Conservation (phyloP, 1,140 invertebrate species). For the Whitmania pigra region DNA sequence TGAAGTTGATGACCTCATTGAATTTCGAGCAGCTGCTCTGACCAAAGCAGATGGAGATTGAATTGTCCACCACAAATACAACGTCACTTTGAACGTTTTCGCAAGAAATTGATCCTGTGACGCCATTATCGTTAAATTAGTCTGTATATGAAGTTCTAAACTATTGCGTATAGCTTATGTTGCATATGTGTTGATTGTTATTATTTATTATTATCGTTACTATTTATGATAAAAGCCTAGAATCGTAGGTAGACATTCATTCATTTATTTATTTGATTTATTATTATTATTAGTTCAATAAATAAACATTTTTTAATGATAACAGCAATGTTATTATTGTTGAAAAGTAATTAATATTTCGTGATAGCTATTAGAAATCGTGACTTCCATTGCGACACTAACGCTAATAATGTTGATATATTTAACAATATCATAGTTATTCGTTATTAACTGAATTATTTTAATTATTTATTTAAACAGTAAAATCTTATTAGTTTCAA, state of each 20-base stretch:
- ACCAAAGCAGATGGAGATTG: background rate
- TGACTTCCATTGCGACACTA: background rate
- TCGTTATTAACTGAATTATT: background rate
- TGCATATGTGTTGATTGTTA: too few relatives aligned
- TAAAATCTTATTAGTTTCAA: background rate
- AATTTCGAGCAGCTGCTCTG: background rate
- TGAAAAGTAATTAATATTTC: too few relatives aligned
- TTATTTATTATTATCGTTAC: background rate
- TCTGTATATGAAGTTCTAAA: too few relatives aligned
- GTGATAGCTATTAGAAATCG: background rate
- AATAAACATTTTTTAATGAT: too few relatives aligned
- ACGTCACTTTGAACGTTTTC: background rate
- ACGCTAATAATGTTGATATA: background rate
- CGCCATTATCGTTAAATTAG: too few relatives aligned
- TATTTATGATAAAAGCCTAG: background rate
- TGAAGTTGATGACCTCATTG: background rate
- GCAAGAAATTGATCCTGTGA: constrained; percentile 8
- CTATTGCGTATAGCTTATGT: too few relatives aligned
- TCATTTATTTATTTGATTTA: too few relatives aligned
- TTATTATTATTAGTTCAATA: too few relatives aligned
- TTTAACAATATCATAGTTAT: background rate
- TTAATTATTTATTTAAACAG: too few relatives aligned
- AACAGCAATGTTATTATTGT: too few relatives aligned
- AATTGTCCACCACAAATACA: constrained; percentile 17
- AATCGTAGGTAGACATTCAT: background rate